Percentiles rank a stretch among this genome's conserved stretches.
phyloP scores from a whole-genome alignment of 2,888 invertebrate species.

The Erannis defoliaria region DNA sequence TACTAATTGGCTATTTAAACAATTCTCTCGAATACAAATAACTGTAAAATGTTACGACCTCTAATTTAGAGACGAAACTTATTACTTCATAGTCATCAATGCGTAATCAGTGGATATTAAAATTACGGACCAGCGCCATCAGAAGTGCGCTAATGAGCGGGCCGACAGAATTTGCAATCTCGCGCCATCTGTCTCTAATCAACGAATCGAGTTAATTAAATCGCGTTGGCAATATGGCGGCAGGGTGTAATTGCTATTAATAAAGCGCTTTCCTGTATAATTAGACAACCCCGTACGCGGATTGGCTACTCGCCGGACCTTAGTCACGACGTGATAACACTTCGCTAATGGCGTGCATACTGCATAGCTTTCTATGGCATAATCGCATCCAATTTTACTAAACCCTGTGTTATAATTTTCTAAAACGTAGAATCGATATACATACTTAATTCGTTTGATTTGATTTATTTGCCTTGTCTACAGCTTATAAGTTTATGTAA shows the following conservation, averaged over 20 bases:
- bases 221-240: conserved; percentile 84
- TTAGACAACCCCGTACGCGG: conserved; percentile 77
- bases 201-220: conserved; percentile 86
- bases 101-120: conserved; percentile 30
- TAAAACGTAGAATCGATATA: conserved; percentile 24
- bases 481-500: no score
- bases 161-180: conserved; percentile 73
- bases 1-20: background rate
- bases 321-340: conserved; percentile 85
- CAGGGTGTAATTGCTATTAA: conserved; percentile 85
- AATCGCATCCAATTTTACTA: conserved; percentile 56
- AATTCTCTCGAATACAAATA: background rate
- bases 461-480: no score
- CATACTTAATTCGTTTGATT: no score
- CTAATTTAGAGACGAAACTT: conserved; percentile 1
- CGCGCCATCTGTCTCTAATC: conserved; percentile 85
- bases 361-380: conserved; percentile 69
- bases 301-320: conserved; percentile 78
- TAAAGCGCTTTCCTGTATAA: conserved; percentile 85
- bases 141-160: conserved; percentile 75
- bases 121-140: conserved; percentile 43
- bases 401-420: conserved; percentile 44
- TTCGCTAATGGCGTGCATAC: conserved; percentile 74
- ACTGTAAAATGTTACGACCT: background rate
- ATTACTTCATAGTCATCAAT: conserved; percentile 24